phyloP scores from a whole-genome alignment of 2,113 vertebrate species.

The Cyprinodon variegatus region DNA sequence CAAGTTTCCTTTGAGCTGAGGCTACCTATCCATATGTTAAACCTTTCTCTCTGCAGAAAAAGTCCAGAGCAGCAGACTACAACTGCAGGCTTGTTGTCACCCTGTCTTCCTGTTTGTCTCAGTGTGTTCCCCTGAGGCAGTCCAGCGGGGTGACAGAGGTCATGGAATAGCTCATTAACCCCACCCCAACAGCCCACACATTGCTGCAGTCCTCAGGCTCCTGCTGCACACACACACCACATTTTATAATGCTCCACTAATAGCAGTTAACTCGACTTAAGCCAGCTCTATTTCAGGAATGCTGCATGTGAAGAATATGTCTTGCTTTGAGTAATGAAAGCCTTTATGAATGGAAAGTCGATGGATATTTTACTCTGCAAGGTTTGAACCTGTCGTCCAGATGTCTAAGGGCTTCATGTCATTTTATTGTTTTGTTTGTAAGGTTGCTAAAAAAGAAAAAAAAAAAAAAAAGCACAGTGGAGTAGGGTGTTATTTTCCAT shows the following conservation, averaged over 20 bases:
- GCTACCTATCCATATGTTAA: constrained; percentile 23
- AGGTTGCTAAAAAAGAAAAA: constrained; percentile 53
- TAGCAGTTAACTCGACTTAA: constrained; percentile 73
- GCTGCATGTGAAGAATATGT: constrained; percentile 39
- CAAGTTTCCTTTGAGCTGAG: constrained; percentile 3
- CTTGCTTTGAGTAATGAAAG: constrained; percentile 25
- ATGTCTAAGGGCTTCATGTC: constrained; percentile 67
- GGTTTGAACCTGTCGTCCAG: constrained; percentile 64
- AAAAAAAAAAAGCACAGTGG: constrained; percentile 55
- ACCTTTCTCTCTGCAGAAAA: constrained; percentile 27
- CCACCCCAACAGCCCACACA: constrained; percentile 72
- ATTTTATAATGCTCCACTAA: constrained; percentile 72
- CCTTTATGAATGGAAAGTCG: background rate
- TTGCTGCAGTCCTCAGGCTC: constrained; percentile 67
- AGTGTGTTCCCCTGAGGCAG: constrained; percentile 63
- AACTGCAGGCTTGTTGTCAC: constrained; percentile 65
- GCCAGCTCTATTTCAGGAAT: constrained; percentile 57
- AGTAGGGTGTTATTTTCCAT: constrained; percentile 73
- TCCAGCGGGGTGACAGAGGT: constrained; percentile 73
- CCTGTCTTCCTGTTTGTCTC: constrained; percentile 75
- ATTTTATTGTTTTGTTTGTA: constrained; percentile 71
- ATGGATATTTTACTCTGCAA: constrained; percentile 33
- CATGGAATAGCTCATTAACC: constrained; percentile 80
- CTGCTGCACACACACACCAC: constrained; percentile 45
- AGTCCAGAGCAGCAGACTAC: constrained; percentile 39